These are phyloP conservation scores for Trissoscelio sp. DNA, from an alignment of 2,888 invertebrate genomes.

Conservation along the genomic window DNA sequence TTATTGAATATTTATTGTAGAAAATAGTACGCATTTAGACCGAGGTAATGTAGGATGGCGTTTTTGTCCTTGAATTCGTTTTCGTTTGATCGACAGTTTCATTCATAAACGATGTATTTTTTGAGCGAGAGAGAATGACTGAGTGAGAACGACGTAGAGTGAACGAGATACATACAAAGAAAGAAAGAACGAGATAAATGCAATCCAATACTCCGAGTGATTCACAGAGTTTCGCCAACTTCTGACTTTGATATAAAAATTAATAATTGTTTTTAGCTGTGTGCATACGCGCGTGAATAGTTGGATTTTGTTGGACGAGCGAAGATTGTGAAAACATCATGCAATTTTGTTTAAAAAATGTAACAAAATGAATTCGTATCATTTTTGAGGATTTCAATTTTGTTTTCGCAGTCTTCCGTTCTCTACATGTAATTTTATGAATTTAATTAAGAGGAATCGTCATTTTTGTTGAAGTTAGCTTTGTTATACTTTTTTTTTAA, in stretches of 20 bases:
- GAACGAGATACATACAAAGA: not conserved
- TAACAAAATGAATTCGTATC: not conserved
- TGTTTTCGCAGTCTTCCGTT: not conserved
- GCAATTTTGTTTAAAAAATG: too few species aligned
- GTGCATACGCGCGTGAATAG: constrained; percentile 35
- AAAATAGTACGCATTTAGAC: constrained; percentile 19
- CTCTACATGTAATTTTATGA: not conserved
- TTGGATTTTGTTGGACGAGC: constrained; percentile 17
- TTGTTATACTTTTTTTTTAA: not conserved
- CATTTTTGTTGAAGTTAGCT: not conserved
- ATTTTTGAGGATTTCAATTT: not conserved
- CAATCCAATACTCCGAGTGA: constrained; percentile 26
- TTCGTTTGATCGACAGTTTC: constrained; percentile 57
- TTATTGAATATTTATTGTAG: constrained; percentile 57
- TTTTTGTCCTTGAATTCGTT: constrained; percentile 58
- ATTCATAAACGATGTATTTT: constrained; percentile 57
- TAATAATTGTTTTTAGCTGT: constrained; percentile 33
- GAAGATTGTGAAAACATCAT: constrained; percentile 17
- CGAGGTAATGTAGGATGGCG: constrained; percentile 36
- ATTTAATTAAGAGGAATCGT: not conserved
- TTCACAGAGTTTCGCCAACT: constrained; percentile 14
- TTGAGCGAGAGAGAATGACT: constrained; percentile 25
- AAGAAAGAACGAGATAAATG: constrained; percentile 7
- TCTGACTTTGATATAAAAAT: constrained; percentile 44
- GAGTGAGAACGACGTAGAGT: not conserved